Evolutionary conservation across 2,888 invertebrate genomes (phyloP).

Genomic region (Limnephilus auricula): DNA sequence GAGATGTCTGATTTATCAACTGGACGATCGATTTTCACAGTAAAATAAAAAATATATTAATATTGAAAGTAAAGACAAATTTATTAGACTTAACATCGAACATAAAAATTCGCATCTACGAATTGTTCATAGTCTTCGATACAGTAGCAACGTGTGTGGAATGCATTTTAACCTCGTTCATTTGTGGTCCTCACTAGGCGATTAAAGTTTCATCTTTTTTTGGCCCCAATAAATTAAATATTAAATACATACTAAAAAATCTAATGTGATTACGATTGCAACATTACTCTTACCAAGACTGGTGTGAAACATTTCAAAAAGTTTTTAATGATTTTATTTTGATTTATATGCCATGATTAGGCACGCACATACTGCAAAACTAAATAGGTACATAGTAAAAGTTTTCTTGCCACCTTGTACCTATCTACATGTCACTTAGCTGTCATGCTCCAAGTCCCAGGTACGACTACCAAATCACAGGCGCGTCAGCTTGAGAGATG

Average conservation of each 20-base stretch:
- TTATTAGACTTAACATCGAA: background rate
- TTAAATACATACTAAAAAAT: background rate
- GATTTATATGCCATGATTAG: background rate
- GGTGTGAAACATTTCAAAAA: background rate
- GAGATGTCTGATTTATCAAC: too few species aligned
- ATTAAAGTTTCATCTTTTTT: too few species aligned
- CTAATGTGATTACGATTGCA: too few species aligned
- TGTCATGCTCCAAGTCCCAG: background rate
- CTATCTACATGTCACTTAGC: background rate
- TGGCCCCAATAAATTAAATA: background rate
- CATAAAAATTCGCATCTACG: too few species aligned
- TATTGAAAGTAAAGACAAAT: background rate
- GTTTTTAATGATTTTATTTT: background rate
- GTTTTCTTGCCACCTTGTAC: background rate
- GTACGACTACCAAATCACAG: background rate
- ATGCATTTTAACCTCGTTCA: background rate
- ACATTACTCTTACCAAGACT: background rate
- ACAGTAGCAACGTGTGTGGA: background rate
- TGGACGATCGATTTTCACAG: too few species aligned
- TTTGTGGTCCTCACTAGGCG: too few species aligned
- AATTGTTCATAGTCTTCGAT: background rate
- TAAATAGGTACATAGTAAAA: background rate
- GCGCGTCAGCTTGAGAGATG: conserved; percentile 2
- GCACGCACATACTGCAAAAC: background rate
- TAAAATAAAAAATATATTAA: too few species aligned